Percentiles rank a stretch among this genome's conserved stretches.
These are phyloP conservation scores for Antedon mediterranea DNA, from an alignment of 53 echinoderm and acorn worm genomes.

Conservation along the genomic window DNA sequence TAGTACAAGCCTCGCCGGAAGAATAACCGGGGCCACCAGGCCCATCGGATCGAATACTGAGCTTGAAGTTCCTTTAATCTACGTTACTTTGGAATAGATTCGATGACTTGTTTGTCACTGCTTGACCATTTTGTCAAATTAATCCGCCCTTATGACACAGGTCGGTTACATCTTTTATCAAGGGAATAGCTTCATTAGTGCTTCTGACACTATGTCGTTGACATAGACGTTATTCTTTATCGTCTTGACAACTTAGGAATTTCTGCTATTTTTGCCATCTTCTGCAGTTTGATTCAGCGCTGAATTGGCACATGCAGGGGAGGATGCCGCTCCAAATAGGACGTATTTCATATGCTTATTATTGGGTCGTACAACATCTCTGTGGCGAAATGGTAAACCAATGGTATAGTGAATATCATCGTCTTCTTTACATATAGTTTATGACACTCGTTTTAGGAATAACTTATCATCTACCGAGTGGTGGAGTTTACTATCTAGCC, in stretches of 20 bases:
- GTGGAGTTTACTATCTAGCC: not conserved
- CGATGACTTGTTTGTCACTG: not conserved
- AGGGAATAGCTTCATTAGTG: conserved; percentile 3
- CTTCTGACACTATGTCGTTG: conserved; percentile 28
- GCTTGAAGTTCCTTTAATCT: not conserved
- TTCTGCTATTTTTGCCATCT: not conserved
- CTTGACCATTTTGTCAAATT: not conserved
- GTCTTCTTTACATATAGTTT: not conserved
- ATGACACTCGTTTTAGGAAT: not conserved
- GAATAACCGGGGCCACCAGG: conserved; percentile 3
- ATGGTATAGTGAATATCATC: not conserved
- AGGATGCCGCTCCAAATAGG: conserved; percentile 20
- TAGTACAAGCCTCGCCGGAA: conserved; percentile 8
- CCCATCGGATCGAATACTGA: conserved; percentile 18
- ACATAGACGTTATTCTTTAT: conserved; percentile 33
- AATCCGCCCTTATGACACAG: conserved; percentile 33
- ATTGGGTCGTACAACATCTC: not conserved
- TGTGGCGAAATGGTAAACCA: not conserved
- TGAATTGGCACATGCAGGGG: conserved; percentile 36
- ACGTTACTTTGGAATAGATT: not conserved
- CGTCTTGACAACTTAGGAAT: conserved; percentile 5
- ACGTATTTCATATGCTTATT: not conserved
- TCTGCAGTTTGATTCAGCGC: conserved; percentile 22
- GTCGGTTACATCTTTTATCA: conserved; percentile 16
- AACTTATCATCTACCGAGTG: not conserved